phyloP scores from a whole-genome alignment of 1,140 invertebrate genomes.

The Lasaia peninsularis region DNA sequence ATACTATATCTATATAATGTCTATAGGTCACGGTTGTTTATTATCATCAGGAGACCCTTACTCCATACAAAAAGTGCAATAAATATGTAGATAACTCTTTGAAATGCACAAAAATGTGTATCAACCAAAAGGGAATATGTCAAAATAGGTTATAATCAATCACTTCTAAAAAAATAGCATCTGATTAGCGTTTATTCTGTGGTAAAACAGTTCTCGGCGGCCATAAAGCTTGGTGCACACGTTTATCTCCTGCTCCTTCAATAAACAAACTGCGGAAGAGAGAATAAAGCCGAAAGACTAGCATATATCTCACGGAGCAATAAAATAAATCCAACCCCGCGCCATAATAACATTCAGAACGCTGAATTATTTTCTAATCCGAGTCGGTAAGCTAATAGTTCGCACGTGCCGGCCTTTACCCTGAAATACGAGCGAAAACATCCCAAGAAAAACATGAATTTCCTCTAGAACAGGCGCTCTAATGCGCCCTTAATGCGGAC shows the following conservation, averaged over 20 bases:
- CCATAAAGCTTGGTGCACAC: slow-evolving; percentile 60
- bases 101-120: no score
- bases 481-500: slow-evolving; percentile 69
- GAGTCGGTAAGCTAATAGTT: slow-evolving; percentile 68
- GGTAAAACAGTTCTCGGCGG: slow-evolving; percentile 38
- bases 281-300: slow-evolving; percentile 64
- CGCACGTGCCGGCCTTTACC: slow-evolving; percentile 64
- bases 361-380: slow-evolving; percentile 76
- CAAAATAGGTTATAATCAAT: neutral
- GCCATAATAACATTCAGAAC: slow-evolving; percentile 70
- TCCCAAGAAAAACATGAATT: slow-evolving; percentile 72
- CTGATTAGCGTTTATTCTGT: neutral
- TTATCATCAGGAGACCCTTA: no score
- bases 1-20: no score
- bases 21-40: no score
- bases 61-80: no score
- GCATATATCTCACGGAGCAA: slow-evolving; percentile 63
- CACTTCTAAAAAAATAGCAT: neutral
- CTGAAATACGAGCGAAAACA: slow-evolving; percentile 64
- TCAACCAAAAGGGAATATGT: no score
- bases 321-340: slow-evolving; percentile 70
- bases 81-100: no score
- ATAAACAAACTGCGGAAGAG: slow-evolving; percentile 65
- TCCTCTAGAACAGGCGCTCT: slow-evolving; percentile 46
- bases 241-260: slow-evolving; percentile 45